Percentiles rank a stretch among this genome's conserved stretches.
Conservation (phyloP, 1,140 invertebrate species). For the silkworm (Bombyx mori) region ASM3026992v2 NC_085110.1:8413501-8414000, state of each 20-base stretch:
- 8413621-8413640: slow-evolving; percentile 98
- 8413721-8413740: slow-evolving; percentile 94
- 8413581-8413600: slow-evolving; percentile 92
- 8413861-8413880: slow-evolving; percentile 97
- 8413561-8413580: slow-evolving; percentile 88
- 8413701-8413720: slow-evolving; percentile 95
- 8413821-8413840: slow-evolving; percentile 96
- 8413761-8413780: slow-evolving; percentile 87
- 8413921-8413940: slow-evolving; percentile 90
- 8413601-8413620: slow-evolving; percentile 98
- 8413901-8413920: slow-evolving; percentile 97
- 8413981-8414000: slow-evolving; percentile 86
- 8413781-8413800: slow-evolving; percentile 84
- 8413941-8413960: slow-evolving; percentile 92
- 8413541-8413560: slow-evolving; percentile 90
- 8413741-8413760: slow-evolving; percentile 88
- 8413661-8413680: slow-evolving; percentile 93
- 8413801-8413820: slow-evolving; percentile 99
- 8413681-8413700: slow-evolving; percentile 94
- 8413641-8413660: slow-evolving; percentile 93
- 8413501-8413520: slow-evolving; percentile 77
- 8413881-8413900: slow-evolving; percentile 97
- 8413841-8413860: slow-evolving; percentile 90
- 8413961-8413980: slow-evolving; percentile 85
- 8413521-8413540: slow-evolving; percentile 79